Conservation (phyloP, 2,888 invertebrate genomes). For the Parnassius apollo region DNA sequence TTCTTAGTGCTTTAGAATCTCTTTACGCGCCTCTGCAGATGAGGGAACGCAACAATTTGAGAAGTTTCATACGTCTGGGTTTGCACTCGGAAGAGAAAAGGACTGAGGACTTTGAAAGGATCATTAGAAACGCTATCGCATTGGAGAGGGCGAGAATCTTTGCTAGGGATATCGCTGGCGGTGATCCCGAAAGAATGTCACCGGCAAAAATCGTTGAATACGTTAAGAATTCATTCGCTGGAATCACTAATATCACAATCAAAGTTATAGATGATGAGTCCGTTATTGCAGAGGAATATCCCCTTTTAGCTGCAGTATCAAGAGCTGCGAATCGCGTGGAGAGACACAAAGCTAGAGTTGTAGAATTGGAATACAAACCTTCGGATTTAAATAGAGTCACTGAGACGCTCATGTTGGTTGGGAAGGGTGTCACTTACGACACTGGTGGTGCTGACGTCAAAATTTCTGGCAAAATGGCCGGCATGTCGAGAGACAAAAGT, state of each 20-base stretch:
- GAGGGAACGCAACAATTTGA: conserved; percentile 83
- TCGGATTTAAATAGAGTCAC: conserved; percentile 68
- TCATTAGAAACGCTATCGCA: conserved; percentile 82
- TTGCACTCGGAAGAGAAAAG: conserved; percentile 81
- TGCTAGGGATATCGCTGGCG: conserved; percentile 82
- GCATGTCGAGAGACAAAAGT: conserved; percentile 95
- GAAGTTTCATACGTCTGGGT: conserved; percentile 83
- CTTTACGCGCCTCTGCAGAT: conserved; percentile 92
- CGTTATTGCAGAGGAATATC: conserved; percentile 86
- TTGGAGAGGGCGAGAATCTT: conserved; percentile 85
- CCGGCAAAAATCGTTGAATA: conserved; percentile 90
- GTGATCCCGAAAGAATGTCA: conserved; percentile 94
- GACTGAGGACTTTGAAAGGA: conserved; percentile 75
- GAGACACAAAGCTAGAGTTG: conserved; percentile 83
- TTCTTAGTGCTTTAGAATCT: conserved; percentile 93
- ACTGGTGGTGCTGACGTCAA: conserved; percentile 91
- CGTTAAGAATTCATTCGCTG: conserved; percentile 83
- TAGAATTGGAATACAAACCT: conserved; percentile 84
- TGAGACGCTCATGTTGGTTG: conserved; percentile 90
- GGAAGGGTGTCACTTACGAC: conserved; percentile 93
- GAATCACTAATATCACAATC: conserved; percentile 82
- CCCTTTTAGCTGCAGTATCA: conserved; percentile 87
- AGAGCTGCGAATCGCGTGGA: conserved; percentile 86
- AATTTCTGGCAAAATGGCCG: conserved; percentile 85
- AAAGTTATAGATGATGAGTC: conserved; percentile 82